These are phyloP conservation scores for Chunga burmeisteri DNA, from an alignment of 2,113 vertebrate species.

Conservation along the genomic window DNA sequence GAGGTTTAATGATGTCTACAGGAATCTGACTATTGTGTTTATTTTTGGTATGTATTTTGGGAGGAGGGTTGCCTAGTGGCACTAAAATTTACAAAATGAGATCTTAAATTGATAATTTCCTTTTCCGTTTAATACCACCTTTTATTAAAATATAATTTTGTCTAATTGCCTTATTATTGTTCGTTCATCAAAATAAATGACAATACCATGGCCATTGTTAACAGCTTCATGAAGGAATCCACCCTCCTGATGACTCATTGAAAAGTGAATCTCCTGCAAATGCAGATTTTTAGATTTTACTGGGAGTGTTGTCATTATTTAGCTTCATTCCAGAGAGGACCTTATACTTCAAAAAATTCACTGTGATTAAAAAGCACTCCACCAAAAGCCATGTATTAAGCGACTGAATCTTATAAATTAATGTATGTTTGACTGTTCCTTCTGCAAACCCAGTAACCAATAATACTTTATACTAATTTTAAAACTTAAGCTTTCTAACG, in stretches of 20 bases:
- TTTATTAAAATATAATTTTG: not conserved
- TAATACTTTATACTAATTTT: not conserved
- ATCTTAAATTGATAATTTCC: not conserved
- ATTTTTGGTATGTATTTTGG: not conserved
- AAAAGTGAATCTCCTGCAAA: not conserved
- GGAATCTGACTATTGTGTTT: not conserved
- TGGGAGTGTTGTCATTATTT: not conserved
- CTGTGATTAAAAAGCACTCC: not conserved
- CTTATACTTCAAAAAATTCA: not conserved
- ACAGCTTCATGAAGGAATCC: not conserved
- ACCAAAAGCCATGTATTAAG: not conserved
- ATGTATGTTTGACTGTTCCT: not conserved
- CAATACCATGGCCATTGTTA: not conserved
- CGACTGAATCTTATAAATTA: not conserved
- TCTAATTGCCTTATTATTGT: not conserved
- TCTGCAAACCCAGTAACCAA: not conserved
- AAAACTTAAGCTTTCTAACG: not conserved
- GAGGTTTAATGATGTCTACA: not conserved
- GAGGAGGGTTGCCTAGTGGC: not conserved
- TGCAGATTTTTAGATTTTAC: not conserved
- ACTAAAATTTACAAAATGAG: not conserved
- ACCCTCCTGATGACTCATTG: not conserved
- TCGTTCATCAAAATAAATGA: not conserved
- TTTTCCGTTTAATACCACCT: not conserved
- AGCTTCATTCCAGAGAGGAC: not conserved